Conservation (phyloP, 2,888 invertebrate genomes). For the Thymelicus sylvestris region DNA sequence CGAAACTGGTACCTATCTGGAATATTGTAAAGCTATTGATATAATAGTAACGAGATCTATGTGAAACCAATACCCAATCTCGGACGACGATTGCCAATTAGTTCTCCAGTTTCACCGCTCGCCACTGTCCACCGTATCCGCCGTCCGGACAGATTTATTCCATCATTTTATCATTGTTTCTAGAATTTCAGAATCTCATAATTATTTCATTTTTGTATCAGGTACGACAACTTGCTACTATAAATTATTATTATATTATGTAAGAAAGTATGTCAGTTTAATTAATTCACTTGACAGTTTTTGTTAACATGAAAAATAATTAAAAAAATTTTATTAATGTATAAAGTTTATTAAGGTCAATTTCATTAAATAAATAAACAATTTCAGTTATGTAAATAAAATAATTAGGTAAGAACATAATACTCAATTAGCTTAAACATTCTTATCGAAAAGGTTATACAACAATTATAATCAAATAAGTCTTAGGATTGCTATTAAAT, state of each 20-base stretch:
- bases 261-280: neutral
- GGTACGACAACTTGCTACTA: neutral
- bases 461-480: too few species aligned
- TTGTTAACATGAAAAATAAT: too few species aligned
- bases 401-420: too few species aligned
- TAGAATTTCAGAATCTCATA: slow-evolving; percentile 5
- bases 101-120: slow-evolving; percentile 64
- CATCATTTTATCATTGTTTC: slow-evolving; percentile 12
- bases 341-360: too few species aligned
- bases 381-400: too few species aligned
- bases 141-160: slow-evolving; percentile 47
- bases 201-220: neutral
- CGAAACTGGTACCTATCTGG: too few species aligned
- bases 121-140: slow-evolving; percentile 51
- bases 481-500: too few species aligned
- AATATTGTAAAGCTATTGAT: neutral
- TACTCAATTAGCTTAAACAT: too few species aligned
- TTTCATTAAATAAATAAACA: too few species aligned
- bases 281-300: too few species aligned
- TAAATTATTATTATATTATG: neutral
- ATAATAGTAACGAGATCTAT: slow-evolving; percentile 41
- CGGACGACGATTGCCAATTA: slow-evolving; percentile 77
- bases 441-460: too few species aligned
- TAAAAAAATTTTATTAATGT: too few species aligned
- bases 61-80: slow-evolving; percentile 68